Conservation (phyloP, 2,113 vertebrate species). For the Macroglossus sobrinus region DNA sequence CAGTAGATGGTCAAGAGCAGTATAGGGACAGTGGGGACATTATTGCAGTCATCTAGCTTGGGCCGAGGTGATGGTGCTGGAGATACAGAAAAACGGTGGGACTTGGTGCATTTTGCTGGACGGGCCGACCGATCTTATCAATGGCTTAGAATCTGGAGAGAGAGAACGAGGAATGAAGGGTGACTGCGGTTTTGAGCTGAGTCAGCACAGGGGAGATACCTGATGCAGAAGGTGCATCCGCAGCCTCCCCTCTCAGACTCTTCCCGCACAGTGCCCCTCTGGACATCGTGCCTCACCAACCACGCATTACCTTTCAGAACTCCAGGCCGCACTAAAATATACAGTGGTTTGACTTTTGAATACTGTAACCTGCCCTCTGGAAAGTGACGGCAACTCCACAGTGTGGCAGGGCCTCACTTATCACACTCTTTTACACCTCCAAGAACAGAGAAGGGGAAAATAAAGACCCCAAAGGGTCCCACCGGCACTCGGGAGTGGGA, state of each 20-base stretch:
- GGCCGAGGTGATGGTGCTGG: too few species aligned
- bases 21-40: background rate
- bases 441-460: background rate
- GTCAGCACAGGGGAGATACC: background rate
- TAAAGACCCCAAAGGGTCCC: background rate
- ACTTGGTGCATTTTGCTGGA: background rate
- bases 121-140: background rate
- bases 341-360: background rate
- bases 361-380: background rate
- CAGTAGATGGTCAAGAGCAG: background rate
- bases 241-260: background rate
- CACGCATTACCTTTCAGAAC: background rate
- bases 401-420: background rate
- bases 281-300: background rate
- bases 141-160: too few species aligned
- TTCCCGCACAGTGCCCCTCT: background rate
- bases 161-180: too few species aligned
- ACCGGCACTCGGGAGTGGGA: background rate
- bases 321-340: background rate
- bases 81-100: background rate
- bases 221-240: too few species aligned
- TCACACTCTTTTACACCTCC: background rate
- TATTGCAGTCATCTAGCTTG: rapidly evolving
- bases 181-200: background rate
- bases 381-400: background rate